phyloP scores from a whole-genome alignment of 1,140 invertebrate species.

The Macrotrachela quadricornifera region DNA sequence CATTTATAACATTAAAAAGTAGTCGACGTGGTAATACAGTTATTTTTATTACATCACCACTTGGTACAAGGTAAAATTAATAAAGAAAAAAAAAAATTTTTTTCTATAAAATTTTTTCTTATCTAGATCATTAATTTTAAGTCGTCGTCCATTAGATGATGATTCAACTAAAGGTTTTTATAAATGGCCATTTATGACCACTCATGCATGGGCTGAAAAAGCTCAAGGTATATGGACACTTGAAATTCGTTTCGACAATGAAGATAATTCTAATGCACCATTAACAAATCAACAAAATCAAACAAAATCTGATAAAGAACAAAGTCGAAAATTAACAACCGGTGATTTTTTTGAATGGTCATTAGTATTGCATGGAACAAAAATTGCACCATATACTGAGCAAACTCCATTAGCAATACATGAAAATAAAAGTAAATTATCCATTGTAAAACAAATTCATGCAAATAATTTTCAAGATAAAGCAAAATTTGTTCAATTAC shows the following conservation, averaged over 20 bases:
- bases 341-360: slow-evolving; percentile 89
- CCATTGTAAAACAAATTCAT: slow-evolving; percentile 7
- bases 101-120: neutral
- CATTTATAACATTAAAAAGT: slow-evolving; percentile 4
- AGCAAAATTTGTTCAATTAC: slow-evolving; percentile 1
- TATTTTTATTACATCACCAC: slow-evolving; percentile 8
- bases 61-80: neutral
- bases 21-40: slow-evolving; percentile 1
- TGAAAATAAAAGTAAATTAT: slow-evolving; percentile 2
- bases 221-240: slow-evolving; percentile 77
- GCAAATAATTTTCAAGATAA: slow-evolving; percentile 1
- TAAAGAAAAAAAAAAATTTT: neutral
- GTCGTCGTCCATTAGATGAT: slow-evolving; percentile 76
- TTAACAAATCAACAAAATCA: slow-evolving; percentile 12
- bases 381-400: slow-evolving; percentile 16
- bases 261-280: neutral
- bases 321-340: slow-evolving; percentile 31
- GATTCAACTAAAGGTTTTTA: slow-evolving; percentile 88
- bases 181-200: slow-evolving; percentile 99
- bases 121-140: slow-evolving; percentile 80
- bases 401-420: neutral
- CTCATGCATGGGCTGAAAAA: slow-evolving; percentile 97
- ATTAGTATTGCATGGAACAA: slow-evolving; percentile 83
- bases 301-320: neutral
- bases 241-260: slow-evolving; percentile 45